These are phyloP conservation scores for Goniozus legneri DNA, from an alignment of 1,140 invertebrate genomes.

Conservation along the genomic window DNA sequence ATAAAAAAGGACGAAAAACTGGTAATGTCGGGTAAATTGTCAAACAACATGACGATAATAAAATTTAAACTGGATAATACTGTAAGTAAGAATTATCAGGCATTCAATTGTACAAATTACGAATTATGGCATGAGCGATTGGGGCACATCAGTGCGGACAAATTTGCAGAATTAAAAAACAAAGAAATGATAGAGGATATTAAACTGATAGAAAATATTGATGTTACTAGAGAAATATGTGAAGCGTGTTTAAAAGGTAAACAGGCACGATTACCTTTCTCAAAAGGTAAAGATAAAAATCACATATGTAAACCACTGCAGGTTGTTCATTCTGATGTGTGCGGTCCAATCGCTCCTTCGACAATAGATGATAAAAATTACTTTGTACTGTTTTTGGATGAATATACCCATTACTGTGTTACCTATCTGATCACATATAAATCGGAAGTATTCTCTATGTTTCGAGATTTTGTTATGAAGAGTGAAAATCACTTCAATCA, in stretches of 20 bases:
- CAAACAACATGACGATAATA: background rate
- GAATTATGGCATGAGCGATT: background rate
- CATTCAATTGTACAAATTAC: background rate
- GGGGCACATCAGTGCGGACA: background rate
- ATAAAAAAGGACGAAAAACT: background rate
- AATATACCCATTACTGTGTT: slow-evolving; percentile 17
- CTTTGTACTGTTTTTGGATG: slow-evolving; percentile 15
- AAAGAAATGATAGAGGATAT: background rate
- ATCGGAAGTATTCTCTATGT: slow-evolving; percentile 13
- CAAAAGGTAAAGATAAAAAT: slow-evolving; percentile 14
- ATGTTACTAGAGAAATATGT: slow-evolving; percentile 26
- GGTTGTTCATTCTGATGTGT: slow-evolving; percentile 43
- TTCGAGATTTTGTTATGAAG: slow-evolving; percentile 10
- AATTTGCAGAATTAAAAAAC: background rate
- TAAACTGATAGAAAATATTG: too few species aligned
- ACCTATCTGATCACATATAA: slow-evolving; percentile 14
- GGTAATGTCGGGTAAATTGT: background rate
- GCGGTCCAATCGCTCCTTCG: slow-evolving; percentile 44
- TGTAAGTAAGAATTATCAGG: background rate
- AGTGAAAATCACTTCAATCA: slow-evolving; percentile 23
- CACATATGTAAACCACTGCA: slow-evolving; percentile 18
- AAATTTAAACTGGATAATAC: background rate
- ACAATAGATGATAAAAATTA: slow-evolving; percentile 21
- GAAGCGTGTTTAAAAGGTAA: slow-evolving; percentile 51
- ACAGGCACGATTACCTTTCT: slow-evolving; percentile 42